Evolutionary conservation across 2,797 vertebrate species (phyloP), one percentile per base, ranked within the genome.

Genomic region (Botia kubotai): DNA sequence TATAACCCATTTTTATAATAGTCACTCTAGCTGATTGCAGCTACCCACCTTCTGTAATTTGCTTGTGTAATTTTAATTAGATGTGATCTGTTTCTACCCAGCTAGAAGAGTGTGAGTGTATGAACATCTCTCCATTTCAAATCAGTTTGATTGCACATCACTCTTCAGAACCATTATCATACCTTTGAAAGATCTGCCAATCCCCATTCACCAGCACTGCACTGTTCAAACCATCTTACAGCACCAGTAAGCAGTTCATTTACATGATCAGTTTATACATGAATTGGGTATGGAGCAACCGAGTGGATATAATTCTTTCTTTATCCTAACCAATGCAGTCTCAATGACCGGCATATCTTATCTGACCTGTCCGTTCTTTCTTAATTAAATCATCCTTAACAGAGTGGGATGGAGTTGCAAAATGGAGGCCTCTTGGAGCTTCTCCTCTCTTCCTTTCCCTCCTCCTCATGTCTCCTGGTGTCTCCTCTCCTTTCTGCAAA

Each of bases 41-140:
- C 58, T 65, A 60, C 68, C 43, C 29, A 43, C 68, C 46, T 71
- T 79, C 57, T 50, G 58, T 39, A 79, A 72, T 65, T 65, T 72
- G 26, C 77, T 65, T 79, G 58, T 72, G 50, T 79, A 79, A 72
- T 63, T 58, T 63, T 72, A 65, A 79, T 79, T 53, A 79, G 62
- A 72, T 19, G 33, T 36, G 29, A 52, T 72, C 21, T 79, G 69
- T 65, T 63, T 72, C 33, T 65, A 53, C 29, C 16, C 58, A 72
- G 57, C 0, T 19, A 63, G 19, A 50, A 65, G 29, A 63, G 29
- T 26, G 68, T 36, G 13, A 52, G 10, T 36, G 29, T 53, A 71
- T 16, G 29, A 71, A 72, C 43, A 52, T 72, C 29, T 48, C 36
- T 36, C 66, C n/a, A 43, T 19, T 67, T 62, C 55, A 13, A 43